phyloP scores from a whole-genome alignment of 2,888 invertebrate species.

The Polyommatus icarus region DNA sequence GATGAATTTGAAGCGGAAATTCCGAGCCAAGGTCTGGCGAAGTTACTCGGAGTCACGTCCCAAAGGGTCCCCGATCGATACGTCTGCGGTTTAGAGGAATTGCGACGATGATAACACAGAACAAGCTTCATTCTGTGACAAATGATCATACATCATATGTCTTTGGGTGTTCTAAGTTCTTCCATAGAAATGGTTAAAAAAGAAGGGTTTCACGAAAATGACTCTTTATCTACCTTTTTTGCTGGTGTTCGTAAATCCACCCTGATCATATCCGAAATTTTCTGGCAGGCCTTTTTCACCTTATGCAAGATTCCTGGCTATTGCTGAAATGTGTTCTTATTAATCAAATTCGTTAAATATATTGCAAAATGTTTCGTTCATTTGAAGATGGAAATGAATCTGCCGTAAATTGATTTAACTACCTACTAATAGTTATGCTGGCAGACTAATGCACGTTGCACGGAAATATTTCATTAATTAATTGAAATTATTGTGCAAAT shows the following conservation, averaged over 20 bases:
- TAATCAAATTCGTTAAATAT: background rate
- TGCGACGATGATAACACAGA: background rate
- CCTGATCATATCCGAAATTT: background rate
- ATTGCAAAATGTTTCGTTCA: background rate
- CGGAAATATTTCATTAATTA: background rate
- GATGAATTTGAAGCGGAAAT: conserved; percentile 7
- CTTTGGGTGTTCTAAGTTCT: too few relatives aligned
- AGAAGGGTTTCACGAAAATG: too few relatives aligned
- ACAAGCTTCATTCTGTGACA: too few relatives aligned
- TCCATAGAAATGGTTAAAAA: too few relatives aligned
- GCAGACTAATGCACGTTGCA: background rate
- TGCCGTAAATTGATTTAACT: background rate
- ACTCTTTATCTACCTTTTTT: too few relatives aligned
- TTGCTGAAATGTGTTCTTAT: too few relatives aligned
- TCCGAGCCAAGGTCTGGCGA: conserved; percentile 8
- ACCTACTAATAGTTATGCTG: background rate
- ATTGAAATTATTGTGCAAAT: background rate
- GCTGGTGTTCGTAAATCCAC: background rate
- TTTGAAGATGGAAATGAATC: background rate
- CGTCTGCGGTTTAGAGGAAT: conserved; percentile 16
- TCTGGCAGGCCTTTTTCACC: background rate
- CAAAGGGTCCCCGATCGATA: conserved; percentile 16
- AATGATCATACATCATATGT: too few relatives aligned
- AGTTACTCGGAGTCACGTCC: background rate
- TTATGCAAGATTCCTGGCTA: background rate